Evolutionary conservation across 2,113 vertebrate genomes (phyloP), one percentile per base, ranked within the genome.

Genomic region (Pomatorhinus ruficollis): DNA sequence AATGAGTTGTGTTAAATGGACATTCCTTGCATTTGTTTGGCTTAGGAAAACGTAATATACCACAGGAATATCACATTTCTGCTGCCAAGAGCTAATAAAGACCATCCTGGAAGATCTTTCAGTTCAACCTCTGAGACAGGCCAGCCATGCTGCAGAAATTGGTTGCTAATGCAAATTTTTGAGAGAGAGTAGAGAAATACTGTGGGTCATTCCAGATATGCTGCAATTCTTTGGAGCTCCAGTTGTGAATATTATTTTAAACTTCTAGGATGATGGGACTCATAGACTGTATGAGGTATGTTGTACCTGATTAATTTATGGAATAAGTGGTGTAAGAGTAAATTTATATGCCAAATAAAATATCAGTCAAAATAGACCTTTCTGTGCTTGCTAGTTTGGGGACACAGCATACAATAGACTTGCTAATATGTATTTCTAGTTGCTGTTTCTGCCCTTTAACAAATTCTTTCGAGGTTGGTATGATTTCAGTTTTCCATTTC

Each of bases 341-440:
- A 35, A 71, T 79, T 63, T 92, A 59, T 66, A 68, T 79, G 61
- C 74, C 75, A 88, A 93, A 93, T 68, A 90, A 79, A 93, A 74
- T 79, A 68, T 52, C 47, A 83, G 39, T 79, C 1, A 10, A 83
- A 95, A 76, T 17, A 70, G 52, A 82, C 45, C 30, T 82, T 93
- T 87, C 49, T 49, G 40, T 60, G 66, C 49, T 83, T 6, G 2
- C n/a, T 57, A 37, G 24, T 90, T 86, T 86, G 57, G 70, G 89
- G 90, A 83, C 89, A 90, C 14, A 54, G 28, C 0, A 30, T 90
- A 52, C 53, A 31, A 35, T 5, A 42, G 35, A 56, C 27, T 76
- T 90, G 53, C 57, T 86, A 64, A 52, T 28, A 50, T 13, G 27
- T 52, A 52, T n/a, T 86, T 44, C 52, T 65, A 40, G 44, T 75